Conservation (phyloP, 2,113 vertebrate genomes). For the Urocolius indicus region DNA sequence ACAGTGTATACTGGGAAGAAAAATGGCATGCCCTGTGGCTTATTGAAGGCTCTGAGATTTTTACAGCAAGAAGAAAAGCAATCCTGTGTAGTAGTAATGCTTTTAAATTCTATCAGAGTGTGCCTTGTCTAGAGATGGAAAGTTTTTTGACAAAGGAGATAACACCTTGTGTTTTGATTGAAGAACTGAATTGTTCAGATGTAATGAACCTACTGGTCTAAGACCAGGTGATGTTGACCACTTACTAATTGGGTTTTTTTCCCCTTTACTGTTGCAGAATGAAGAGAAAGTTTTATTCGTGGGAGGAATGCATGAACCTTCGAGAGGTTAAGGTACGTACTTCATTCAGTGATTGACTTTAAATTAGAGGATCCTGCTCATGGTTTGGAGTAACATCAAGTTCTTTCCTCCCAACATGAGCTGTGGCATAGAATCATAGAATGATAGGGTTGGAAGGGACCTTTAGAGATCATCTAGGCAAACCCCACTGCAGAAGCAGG, state of each 20-base stretch:
- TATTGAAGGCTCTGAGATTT: not conserved
- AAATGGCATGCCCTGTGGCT: not conserved
- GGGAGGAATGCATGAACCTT: constrained; percentile 98
- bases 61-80: not conserved
- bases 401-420: not conserved
- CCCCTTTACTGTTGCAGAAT: constrained; percentile 79
- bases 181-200: not conserved
- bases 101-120: not conserved
- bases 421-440: not conserved
- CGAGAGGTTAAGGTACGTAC: constrained; percentile 92
- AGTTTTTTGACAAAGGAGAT: not conserved
- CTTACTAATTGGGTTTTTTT: not conserved
- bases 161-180: not conserved
- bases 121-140: not conserved
- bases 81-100: not conserved
- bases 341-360: not conserved
- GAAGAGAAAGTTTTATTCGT: constrained; percentile 98
- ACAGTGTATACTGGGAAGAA: not conserved
- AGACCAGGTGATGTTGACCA: not conserved
- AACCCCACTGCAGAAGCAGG: no score
- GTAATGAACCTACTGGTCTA: not conserved
- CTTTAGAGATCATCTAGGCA: no score
- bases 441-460: no score
- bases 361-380: not conserved
- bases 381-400: not conserved